Base-by-base conservation (phyloP, 1,140 invertebrate species). In the Ceratina japonica region DNA sequence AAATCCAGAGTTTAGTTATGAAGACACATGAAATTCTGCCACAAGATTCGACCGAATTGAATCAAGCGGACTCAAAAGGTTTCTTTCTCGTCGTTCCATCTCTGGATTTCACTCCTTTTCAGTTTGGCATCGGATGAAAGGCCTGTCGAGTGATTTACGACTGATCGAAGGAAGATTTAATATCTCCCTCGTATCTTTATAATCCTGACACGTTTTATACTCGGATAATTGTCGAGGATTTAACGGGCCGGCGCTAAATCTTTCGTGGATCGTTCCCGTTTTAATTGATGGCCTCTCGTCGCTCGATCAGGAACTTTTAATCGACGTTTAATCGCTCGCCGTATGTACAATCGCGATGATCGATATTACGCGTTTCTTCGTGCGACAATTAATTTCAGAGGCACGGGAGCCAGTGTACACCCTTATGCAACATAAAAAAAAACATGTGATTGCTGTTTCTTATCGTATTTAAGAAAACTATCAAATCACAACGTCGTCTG, bases 361-460 rank as follows among this genome's bases (percentile, higher is more conserved):
- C 15, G 24, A 56, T 56, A n/a, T 4, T 4, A 56, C 54, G 54
- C 16, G n/a, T 20, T 51, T 44, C 69, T 20, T 4, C 49, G 7
- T 4, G 52, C 15, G 37, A 74, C 51, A 15, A 74, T 74, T 79
- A 73, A 79, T 79, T 79, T 31, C 4, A 31, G 4, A 31, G 27
- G 2, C 27, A 31, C 27, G 4, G 4, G n/a, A n/a, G n/a, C n/a
- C 27, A 4, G 2, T 31, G 27, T 31, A 4, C 27, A 4, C 27
- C 27, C 27, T 31, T 1, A 31, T 31, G 27, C 4, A 31, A 31
- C 27, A 31, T 31, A 31, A 31, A 4, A 31, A 4, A 31, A 31
- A 31, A 31, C 27, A 4, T 31, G 4, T 31, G 27, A 31, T 4
- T 4, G 27, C 27, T 31, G 27, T 31, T 2, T 4, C 4, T 31